Evolutionary conservation across 2,113 vertebrate species (phyloP), one percentile per base, ranked within the genome.

Genomic region (Oryzias curvinotus): DNA sequence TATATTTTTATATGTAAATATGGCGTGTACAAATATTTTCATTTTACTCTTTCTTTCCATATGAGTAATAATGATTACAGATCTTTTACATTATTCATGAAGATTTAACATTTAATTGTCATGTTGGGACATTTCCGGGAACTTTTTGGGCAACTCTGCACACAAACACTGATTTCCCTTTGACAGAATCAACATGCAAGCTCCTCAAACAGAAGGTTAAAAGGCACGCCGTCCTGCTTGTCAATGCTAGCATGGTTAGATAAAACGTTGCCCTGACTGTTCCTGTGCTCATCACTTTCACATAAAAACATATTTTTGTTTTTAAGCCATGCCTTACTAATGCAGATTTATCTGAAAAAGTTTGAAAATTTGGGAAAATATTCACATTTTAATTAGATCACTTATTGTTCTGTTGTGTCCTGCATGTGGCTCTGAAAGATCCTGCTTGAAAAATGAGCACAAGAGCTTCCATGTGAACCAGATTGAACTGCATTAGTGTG

Each of bases 1-100:
- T 92, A 84, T 92, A 93, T 93, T 93, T 93, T 92, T 92, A 82
- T 92, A 93, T 91, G 88, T 91, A 92, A 59, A 89, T 90, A 92
- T 8, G 73, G 68, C 67, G 70, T 78, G 71, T 78, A 82, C 72
- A 78, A 59, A 83, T 89, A 83, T 87, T 89, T 85, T 75, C 71
- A 88, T 85, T 90, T 67, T 63, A 71, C 85, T 82, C 85, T 63
- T 73, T 74, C 85, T 77, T 53, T 83, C 81, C 65, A 66, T 63
- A 72, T 62, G 63, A 79, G 55, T 73, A 17, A 48, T 30, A 75
- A 58, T 73, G 63, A 68, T 71, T 77, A 73, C 4, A 5, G 46
- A 78, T 77, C 65, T 78, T 85, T 87, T 83, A 60, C 72, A 70
- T 79, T 78, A 70, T 52, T 36, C 69, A 70, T 72, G 21, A 83